Evolutionary conservation across 1,140 invertebrate species (phyloP).

Genomic region (Solenopsis invicta): DNA sequence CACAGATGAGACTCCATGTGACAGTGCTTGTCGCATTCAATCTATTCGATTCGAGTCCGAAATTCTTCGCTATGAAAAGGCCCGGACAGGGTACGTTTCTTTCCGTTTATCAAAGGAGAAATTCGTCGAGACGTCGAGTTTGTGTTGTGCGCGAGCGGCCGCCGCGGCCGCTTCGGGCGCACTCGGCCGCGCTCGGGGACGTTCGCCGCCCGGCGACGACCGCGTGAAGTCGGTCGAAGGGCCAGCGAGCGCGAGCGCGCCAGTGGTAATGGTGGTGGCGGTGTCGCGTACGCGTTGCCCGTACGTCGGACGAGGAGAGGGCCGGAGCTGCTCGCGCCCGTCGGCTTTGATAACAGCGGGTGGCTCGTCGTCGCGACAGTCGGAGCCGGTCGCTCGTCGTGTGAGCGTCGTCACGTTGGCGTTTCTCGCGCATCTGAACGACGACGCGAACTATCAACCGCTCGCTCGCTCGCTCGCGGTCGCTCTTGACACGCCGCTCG

Average conservation of each 20-base stretch:
- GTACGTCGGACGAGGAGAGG: constrained; percentile 51
- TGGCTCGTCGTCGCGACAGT: constrained; percentile 66
- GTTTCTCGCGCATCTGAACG: neutral
- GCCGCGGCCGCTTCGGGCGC: neutral
- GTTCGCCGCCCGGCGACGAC: neutral
- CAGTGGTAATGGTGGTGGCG: constrained; percentile 21
- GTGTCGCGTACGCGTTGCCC: constrained; percentile 2
- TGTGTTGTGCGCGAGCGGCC: constrained; percentile 16
- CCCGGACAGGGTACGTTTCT: neutral
- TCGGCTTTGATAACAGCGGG: constrained; percentile 72
- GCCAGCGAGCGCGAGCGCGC: constrained; percentile 34
- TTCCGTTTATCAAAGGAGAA: constrained; percentile 1
- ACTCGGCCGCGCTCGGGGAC: neutral
- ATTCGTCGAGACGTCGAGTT: neutral
- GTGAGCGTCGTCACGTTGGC: constrained; percentile 67
- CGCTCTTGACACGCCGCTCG: no score
- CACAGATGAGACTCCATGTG: neutral
- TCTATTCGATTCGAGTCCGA: neutral
- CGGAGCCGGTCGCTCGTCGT: constrained; percentile 76
- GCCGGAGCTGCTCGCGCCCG: constrained; percentile 71
- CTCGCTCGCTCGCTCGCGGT: constrained; percentile 8
- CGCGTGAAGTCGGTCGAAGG: constrained; percentile 46
- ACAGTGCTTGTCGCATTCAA: neutral
- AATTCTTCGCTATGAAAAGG: neutral
- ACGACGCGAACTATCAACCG: constrained; percentile 35